Base-by-base conservation (phyloP, 2,113 vertebrate genomes). In the Pseudopipra pipra region DNA sequence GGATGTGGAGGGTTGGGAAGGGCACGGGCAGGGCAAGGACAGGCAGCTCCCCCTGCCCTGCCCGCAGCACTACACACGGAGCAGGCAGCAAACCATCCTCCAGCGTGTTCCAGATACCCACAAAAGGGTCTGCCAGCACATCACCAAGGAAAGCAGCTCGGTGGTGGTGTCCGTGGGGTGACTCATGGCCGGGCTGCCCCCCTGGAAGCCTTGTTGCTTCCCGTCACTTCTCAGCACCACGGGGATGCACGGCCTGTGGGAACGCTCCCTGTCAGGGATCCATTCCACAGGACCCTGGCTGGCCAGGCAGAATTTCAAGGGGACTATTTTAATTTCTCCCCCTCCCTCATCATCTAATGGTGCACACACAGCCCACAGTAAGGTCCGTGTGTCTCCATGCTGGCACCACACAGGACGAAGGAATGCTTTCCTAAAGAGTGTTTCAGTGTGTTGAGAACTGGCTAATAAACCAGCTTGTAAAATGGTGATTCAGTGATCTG, bases 81-180 rank as follows among this genome's bases (percentile, higher is more conserved):
- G 37, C 17, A 1, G 41, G 33, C 68, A 52, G 52, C 9, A 30
- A 6, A 66, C 20, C 6, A 2, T 22, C 24, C 21, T 23, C 4
- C 2, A 0, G 1, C 12, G 19, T 51, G 67, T 91, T 95, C 68
- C 95, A 99, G 98, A 98, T 95, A 82, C 94, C 39, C 96, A 98
- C 7, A 96, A 98, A 51, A 91, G 49, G 20, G 30, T 98, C 66
- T 99, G 98, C 91, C 92, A 93, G 17, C 90, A 80, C 90, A 93
- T 98, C 12, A 98, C 98, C 76, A 96, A 94, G 81, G 96, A 97
- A 59, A 97, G 97, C 2, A 65, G 94, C 43, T 95, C 97, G 0
- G 97, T 98, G 37, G 98, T 98, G 54, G 90, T 98, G 51, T 98
- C 98, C 5, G 97, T 98, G 23, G 98, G 98, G 98, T 98, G 96